Base-by-base conservation (phyloP, 2,888 invertebrate species). In the Anarsia innoxiella region DNA sequence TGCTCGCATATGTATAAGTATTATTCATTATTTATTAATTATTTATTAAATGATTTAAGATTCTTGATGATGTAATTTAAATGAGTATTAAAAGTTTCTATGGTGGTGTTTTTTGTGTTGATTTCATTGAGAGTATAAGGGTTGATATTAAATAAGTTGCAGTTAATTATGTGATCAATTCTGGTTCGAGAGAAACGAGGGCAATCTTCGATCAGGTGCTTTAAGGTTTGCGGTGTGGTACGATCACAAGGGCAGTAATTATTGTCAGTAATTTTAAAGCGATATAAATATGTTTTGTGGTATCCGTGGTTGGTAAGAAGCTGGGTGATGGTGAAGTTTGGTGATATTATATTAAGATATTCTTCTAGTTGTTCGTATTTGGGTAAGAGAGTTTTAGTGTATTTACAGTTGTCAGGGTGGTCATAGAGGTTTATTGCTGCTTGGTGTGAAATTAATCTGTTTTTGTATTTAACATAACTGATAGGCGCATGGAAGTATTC, bases 161-260 rank as follows among this genome's bases (percentile, higher is more conserved):
- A 27, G 5, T 11, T 12, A 12, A 9, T 11, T 12, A n/a, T 27
- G 27, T 27, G 27, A 11, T 27, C 4, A 9, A 2, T 2, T 30
- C 30, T 13, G 2, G 30, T 30, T 2, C 9, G 2, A n/a, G 1
- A 9, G n/a, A 39, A 44, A 11, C 33, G 19, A 6, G 38, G 38
- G 16, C 39, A 44, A 1, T 37, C 12, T 2, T 27, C 3, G 5
- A 37, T 6, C 2, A 41, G 23, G 23, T 44, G 41, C 6, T 8
- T 2, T 2, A 40, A 9, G 2, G 43, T 27, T 31, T 44, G 41
- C 1, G 8, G 23, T 1, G 13, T 25, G 1, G 11, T 4, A 8
- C 30, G n/a, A 12, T 41, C 41, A 13, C 44, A 44, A 1, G 40
- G 41, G 27, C 44, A 44, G 0, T 1, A 2, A n/a, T 35, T 10